phyloP scores from a whole-genome alignment of 2,113 vertebrate species.

The Chascanopsetta lugubris region DNA sequence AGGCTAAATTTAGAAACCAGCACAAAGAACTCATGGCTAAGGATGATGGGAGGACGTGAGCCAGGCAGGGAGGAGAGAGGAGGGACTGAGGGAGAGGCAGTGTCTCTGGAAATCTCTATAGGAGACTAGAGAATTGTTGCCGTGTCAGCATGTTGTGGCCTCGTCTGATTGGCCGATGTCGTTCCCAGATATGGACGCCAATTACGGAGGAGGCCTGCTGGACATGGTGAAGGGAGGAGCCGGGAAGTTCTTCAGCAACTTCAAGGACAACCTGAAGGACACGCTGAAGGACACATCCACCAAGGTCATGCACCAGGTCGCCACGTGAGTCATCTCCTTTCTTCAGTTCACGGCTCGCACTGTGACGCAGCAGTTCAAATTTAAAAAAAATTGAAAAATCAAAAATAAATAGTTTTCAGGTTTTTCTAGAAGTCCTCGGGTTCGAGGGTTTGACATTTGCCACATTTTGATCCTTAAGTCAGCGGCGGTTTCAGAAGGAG shows the following conservation, averaged over 20 bases:
- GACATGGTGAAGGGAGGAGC: slow-evolving; percentile 99
- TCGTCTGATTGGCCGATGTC: slow-evolving; percentile 68
- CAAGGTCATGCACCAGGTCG: slow-evolving; percentile 97
- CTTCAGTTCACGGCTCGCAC: background rate
- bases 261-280: slow-evolving; percentile 98
- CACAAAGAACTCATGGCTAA: background rate
- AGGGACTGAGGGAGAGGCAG: background rate
- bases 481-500: slow-evolving; percentile 23
- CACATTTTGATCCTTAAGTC: background rate
- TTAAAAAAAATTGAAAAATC: too few species aligned
- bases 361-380: too few species aligned
- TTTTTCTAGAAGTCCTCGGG: too few species aligned
- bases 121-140: too few species aligned
- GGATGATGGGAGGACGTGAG: slow-evolving; percentile 7
- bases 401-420: too few species aligned
- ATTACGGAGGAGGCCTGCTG: slow-evolving; percentile 91
- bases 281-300: slow-evolving; percentile 97
- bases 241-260: slow-evolving; percentile 97
- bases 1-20: slow-evolving; percentile 29
- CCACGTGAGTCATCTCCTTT: slow-evolving; percentile 89
- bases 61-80: background rate
- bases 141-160: background rate
- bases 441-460: too few species aligned
- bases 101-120: background rate
- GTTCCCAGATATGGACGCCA: slow-evolving; percentile 92